These are phyloP conservation scores for Magallana ariakensis DNA, from an alignment of 1,140 invertebrate species.

Conservation along the genomic window DNA sequence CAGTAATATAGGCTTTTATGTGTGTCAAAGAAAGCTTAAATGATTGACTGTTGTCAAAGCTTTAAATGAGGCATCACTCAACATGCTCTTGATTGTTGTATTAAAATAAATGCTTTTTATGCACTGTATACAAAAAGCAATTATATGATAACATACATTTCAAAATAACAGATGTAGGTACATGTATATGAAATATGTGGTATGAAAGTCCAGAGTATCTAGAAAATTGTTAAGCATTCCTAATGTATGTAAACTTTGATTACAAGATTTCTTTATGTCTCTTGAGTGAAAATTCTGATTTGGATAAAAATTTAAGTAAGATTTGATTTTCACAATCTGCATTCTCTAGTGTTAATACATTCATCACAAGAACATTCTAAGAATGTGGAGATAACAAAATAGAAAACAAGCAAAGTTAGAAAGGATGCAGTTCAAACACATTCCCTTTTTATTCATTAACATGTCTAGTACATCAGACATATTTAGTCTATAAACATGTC, in stretches of 20 bases:
- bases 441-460: neutral
- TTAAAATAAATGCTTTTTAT: no score
- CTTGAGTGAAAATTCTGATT: slow-evolving; percentile 3
- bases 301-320: neutral
- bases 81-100: neutral
- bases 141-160: no score
- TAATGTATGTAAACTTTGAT: neutral
- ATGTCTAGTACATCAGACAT: neutral
- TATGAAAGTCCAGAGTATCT: neutral
- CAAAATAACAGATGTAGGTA: neutral
- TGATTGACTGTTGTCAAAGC: neutral
- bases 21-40: no score
- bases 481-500: neutral
- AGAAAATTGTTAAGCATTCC: neutral
- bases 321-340: slow-evolving; percentile 23
- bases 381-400: neutral
- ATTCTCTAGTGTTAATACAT: slow-evolving; percentile 23
- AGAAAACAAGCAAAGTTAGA: slow-evolving; percentile 18
- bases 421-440: neutral
- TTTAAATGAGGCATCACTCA: neutral
- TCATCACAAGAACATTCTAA: slow-evolving; percentile 22
- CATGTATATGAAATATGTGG: neutral
- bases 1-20: no score
- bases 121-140: no score
- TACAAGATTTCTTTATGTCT: neutral